These are phyloP conservation scores for Nibea coibor DNA, from an alignment of 2,113 vertebrate genomes.

Conservation along the genomic window DNA sequence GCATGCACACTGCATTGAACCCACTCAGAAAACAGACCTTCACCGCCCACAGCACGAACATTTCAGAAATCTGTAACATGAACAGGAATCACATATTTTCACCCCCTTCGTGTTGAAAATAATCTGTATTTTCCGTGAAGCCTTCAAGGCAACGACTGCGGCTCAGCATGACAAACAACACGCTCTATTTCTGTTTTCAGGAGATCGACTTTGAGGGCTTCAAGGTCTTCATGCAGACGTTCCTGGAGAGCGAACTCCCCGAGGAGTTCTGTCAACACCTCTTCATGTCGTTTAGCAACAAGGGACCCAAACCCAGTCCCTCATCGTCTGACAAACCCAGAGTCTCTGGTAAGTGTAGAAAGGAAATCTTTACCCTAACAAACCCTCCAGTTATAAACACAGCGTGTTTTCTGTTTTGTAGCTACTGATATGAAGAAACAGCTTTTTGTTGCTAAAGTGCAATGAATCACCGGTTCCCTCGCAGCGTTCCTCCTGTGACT, in stretches of 20 bases:
- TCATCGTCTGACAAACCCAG: constrained; percentile 85
- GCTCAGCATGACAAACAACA: neutral
- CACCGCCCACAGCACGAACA: constrained; percentile 13
- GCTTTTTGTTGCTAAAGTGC: constrained; percentile 1
- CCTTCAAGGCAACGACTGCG: neutral
- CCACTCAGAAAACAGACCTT: neutral
- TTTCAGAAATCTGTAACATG: neutral
- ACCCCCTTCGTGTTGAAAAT: neutral
- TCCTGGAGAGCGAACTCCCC: constrained; percentile 92
- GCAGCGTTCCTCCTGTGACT: neutral
- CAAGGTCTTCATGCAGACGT: constrained; percentile 97
- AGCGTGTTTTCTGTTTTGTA: constrained; percentile 5
- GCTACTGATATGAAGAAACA: neutral
- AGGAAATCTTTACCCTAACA: constrained; percentile 23
- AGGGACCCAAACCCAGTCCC: constrained; percentile 87
- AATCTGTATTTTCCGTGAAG: neutral
- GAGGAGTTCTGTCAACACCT: constrained; percentile 93
- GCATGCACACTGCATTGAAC: neutral
- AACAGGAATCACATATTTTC: neutral
- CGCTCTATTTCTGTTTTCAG: constrained; percentile 67
- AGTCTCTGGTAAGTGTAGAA: constrained; percentile 72
- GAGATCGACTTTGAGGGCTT: constrained; percentile 96
- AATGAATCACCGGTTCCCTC: neutral
- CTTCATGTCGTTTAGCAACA: constrained; percentile 94
- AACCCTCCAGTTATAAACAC: constrained; percentile 6